Conservation (phyloP, 2,888 invertebrate genomes). For the Drymonia ruficornis region DNA sequence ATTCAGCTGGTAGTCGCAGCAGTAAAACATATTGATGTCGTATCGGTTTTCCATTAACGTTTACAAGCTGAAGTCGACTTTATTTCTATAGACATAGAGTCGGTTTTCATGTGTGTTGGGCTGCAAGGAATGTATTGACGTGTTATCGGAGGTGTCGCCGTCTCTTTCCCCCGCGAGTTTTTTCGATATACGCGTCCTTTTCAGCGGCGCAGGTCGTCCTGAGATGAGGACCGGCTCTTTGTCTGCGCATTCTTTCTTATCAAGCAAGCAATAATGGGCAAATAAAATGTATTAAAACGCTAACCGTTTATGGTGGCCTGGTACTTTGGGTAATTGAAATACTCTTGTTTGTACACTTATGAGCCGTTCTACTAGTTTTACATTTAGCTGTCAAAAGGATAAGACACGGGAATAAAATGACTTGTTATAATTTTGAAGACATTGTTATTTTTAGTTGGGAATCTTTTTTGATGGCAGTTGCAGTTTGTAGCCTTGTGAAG, state of each 20-base stretch:
- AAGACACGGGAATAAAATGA: neutral
- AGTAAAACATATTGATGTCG: conserved; percentile 82
- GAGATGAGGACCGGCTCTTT: conserved; percentile 77
- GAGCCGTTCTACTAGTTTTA: neutral
- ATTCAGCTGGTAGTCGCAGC: conserved; percentile 48
- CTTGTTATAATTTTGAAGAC: neutral
- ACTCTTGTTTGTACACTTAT: conserved; percentile 35
- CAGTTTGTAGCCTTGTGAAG: neutral
- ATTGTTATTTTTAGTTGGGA: neutral
- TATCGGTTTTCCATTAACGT: conserved; percentile 83
- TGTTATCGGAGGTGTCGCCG: conserved; percentile 79
- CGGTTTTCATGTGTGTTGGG: conserved; percentile 55
- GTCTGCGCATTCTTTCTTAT: conserved; percentile 82
- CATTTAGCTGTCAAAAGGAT: neutral
- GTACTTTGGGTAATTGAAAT: conserved; percentile 59
- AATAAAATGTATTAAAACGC: conserved; percentile 61
- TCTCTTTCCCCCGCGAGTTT: conserved; percentile 68
- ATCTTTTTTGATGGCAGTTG: neutral
- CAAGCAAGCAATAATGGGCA: conserved; percentile 61
- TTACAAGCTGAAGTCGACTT: conserved; percentile 50
- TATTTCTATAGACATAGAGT: conserved; percentile 43
- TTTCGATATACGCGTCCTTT: conserved; percentile 72
- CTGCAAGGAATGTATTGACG: conserved; percentile 82
- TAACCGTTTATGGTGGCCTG: conserved; percentile 54
- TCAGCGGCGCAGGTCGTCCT: conserved; percentile 71